Evolutionary conservation across 2,797 vertebrate genomes (phyloP).

Genomic region (Poeciliopsis paucimaculata): DNA sequence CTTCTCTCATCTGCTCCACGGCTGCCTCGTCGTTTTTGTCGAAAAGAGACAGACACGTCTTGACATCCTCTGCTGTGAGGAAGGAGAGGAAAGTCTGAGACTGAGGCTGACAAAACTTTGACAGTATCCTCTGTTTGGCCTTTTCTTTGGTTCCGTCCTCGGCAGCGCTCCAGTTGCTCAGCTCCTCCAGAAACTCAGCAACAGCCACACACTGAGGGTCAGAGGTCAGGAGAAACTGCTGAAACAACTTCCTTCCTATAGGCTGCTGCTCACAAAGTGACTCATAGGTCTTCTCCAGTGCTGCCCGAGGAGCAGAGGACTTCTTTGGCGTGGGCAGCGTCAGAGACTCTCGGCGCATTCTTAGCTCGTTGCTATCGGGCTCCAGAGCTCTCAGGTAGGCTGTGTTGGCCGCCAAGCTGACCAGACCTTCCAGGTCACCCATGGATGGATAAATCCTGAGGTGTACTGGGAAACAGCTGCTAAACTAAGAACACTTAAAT

Average conservation of each 20-base stretch:
- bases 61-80: slow-evolving; percentile 75
- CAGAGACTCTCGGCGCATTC: slow-evolving; percentile 78
- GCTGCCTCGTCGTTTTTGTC: slow-evolving; percentile 69
- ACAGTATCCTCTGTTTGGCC: slow-evolving; percentile 73
- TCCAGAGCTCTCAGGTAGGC: slow-evolving; percentile 86
- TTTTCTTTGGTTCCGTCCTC: slow-evolving; percentile 75
- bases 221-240: slow-evolving; percentile 80
- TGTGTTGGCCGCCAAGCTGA: slow-evolving; percentile 89
- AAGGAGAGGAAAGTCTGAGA: slow-evolving; percentile 76
- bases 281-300: slow-evolving; percentile 71
- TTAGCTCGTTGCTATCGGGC: slow-evolving; percentile 77
- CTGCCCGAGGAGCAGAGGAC: slow-evolving; percentile 57
- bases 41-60: slow-evolving; percentile 72
- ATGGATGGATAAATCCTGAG: slow-evolving; percentile 57
- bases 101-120: slow-evolving; percentile 76
- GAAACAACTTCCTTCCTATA: slow-evolving; percentile 86
- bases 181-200: slow-evolving; percentile 83
- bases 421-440: slow-evolving; percentile 85
- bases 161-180: slow-evolving; percentile 82
- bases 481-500: slow-evolving; percentile 6
- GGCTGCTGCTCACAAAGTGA: slow-evolving; percentile 88
- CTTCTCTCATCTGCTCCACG: slow-evolving; percentile 73
- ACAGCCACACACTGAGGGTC: slow-evolving; percentile 74
- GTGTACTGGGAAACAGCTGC: slow-evolving; percentile 7
- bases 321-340: slow-evolving; percentile 77